Evolutionary conservation across 1,140 invertebrate genomes (phyloP), one percentile per base, ranked within the genome.

Genomic region (Drosophila pandora): DNA sequence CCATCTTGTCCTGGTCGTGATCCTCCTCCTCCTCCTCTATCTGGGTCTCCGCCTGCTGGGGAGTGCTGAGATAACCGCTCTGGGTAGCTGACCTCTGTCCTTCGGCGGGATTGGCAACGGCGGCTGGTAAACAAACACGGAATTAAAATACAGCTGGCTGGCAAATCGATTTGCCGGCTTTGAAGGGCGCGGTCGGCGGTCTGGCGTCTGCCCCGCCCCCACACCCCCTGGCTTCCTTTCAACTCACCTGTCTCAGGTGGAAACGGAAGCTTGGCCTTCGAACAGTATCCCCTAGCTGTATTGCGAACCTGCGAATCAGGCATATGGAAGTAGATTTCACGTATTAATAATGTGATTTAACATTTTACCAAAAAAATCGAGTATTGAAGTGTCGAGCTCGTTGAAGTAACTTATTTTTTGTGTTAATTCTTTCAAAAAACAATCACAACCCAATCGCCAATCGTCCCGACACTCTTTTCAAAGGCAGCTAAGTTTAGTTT

Each of bases 211-310:
- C 65, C 58, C 45, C 22, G 22, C 58, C 48, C 23, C 54, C 62
- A 48, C 53, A 43, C 22, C 13, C 9, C 41, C 21, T 12, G 34
- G 12, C 34, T 5, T 22, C 22, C 8, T n/a, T 17, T 25, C 39
- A 41, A 73, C 81, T 85, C 69, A 85, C 81, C 77, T 63, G 69
- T 81, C 64, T 70, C 82, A 61, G 72, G 71, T 57, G 58, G 47
- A 22, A 55, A 45, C 28, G 54, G 56, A 28, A 47, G 39, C 41
- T 57, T 58, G 17, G 25, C 47, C 49, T 48, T 56, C 22, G 67
- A 37, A 23, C 61, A 57, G 55, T 63, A 77, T 1, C 23, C 50
- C 13, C 78, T 62, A 23, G 17, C 39, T 17, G 12, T 48, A 28
- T 8, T 41, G 9, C 28, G 54, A 7, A 37, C 23, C 73, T 76